Conservation (phyloP, 2,888 invertebrate species). For the Machimus rusticus region DNA sequence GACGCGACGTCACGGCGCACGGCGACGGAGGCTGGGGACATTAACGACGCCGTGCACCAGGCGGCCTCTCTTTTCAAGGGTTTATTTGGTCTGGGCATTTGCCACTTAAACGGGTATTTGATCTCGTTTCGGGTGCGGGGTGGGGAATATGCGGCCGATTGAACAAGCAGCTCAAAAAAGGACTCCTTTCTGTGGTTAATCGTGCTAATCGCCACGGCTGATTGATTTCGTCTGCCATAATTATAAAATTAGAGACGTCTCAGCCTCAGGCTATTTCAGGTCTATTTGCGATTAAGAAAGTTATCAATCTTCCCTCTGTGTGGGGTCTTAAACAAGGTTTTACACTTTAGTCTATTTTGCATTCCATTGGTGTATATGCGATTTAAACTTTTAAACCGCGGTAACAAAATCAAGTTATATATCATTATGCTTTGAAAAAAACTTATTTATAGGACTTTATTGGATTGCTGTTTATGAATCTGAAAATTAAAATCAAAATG, state of each 20-base stretch:
- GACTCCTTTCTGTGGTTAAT: conserved; percentile 20
- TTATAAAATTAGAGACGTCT: background rate
- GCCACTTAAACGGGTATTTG: background rate
- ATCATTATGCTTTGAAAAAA: too few relatives aligned
- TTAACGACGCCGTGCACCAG: background rate
- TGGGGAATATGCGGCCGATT: background rate
- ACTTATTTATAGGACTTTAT: too few relatives aligned
- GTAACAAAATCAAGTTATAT: too few relatives aligned
- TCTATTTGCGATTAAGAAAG: background rate
- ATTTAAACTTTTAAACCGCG: too few relatives aligned
- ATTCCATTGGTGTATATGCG: too few relatives aligned
- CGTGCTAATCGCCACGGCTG: conserved; percentile 35
- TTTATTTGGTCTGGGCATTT: conserved; percentile 16
- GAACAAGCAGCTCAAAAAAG: background rate
- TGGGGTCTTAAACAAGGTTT: background rate
- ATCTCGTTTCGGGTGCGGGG: background rate
- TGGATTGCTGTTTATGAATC: too few relatives aligned
- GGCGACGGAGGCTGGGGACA: background rate
- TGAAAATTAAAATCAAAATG: too few relatives aligned
- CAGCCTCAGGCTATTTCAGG: background rate
- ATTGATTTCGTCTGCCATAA: conserved; percentile 24
- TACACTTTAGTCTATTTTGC: background rate
- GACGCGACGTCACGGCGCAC: background rate
- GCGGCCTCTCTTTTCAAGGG: background rate
- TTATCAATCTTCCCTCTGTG: background rate